Base-by-base conservation (phyloP, 2,113 vertebrate genomes). In the Prinia subflava region DNA sequence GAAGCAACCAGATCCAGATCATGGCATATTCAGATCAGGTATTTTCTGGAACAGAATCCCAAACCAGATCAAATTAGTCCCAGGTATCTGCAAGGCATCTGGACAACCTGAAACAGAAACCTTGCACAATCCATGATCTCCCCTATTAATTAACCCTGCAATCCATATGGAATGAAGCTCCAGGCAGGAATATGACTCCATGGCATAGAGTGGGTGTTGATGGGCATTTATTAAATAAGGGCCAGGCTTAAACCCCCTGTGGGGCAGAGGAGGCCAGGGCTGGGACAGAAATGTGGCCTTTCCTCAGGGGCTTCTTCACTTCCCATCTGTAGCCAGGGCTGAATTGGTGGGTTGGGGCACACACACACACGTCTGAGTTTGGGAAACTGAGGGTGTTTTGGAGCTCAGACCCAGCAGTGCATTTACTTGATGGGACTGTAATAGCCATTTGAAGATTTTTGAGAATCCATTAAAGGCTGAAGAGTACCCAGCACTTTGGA, bases 391-490 rank as follows among this genome's bases (percentile, higher is more conserved):
- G 14, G 21, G 33, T 55, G 30, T 27, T 85, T 84, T 87, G 75
- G 28, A 73, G 65, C 53, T 87, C 57, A 73, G 78, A 33, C 10
- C 4, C 75, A 85, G 46, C 53, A 57, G 60, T 70, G 52, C 70
- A 41, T 59, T 91, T 92, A 63, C 67, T 83, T 81, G 82, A 86
- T 87, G 73, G 68, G 73, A 78, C 15, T 62, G 24, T 73, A 93
- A 23, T 28, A 74, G 76, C 65, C 75, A 15, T 86, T 70, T 81
- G 85, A 96, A 90, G 92, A 77, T 42, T 85, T 93, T 56, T 44
- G 68, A 86, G 83, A 78, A 90, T 18, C 56, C 85, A 95, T 92
- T 92, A 95, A 92, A 83, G 59, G 52, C 83, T 95, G 85, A 91
- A 82, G 91, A 91, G 41, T 60, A 64, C 52, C 53, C 57, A 80